Base-by-base conservation (phyloP, 1,140 invertebrate species). In the Scaptomyza graminum region DNA sequence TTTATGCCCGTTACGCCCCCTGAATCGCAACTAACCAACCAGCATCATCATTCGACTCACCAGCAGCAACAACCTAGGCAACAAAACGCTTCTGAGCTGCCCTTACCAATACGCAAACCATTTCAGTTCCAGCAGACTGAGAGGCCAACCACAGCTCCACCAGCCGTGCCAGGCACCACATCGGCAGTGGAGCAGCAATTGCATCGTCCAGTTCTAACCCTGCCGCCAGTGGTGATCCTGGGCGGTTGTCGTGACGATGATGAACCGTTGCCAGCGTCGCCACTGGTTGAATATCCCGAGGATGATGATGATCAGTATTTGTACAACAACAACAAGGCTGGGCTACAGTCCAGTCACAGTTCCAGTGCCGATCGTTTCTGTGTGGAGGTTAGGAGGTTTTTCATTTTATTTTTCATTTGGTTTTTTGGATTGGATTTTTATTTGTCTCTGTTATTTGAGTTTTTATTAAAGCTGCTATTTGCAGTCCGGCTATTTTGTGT, bases 231-330 rank as follows among this genome's bases (percentile, higher is more conserved):
- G 61, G 74, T 92, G 39, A 65, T 92, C 16, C 82, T 91, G 57
- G 85, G 91, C 43, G 85, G 76, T 8, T 52, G 47, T 28, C 71
- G 77, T 54, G 74, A 74, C 5, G 77, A 82, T 59, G 88, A 91
- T 55, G 52, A 71, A 8, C 61, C 64, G 11, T 39, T 68, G 60
- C 73, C 84, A 12, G 73, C 83, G 4, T 88, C 83, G 57, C 91
- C 70, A 57, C 79, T 74, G 70, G 82, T 94, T 61, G 93, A 94
- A 80, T 94, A 94, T 93, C 95, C 95, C 94, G 89, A 95, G 91
- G 95, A 95, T 84, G 95, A 96, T 91, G 95, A 96, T 64, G 74
- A 82, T 34, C 31, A 34, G 55, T 84, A 84, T 68, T 59, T 74
- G 61, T 74, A 68, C 69, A 39, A 61, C 55, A 39, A 61, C 55